These are phyloP conservation scores for Ceratothoa steindachneri DNA, from an alignment of 2,888 invertebrate genomes.

Conservation along the genomic window DNA sequence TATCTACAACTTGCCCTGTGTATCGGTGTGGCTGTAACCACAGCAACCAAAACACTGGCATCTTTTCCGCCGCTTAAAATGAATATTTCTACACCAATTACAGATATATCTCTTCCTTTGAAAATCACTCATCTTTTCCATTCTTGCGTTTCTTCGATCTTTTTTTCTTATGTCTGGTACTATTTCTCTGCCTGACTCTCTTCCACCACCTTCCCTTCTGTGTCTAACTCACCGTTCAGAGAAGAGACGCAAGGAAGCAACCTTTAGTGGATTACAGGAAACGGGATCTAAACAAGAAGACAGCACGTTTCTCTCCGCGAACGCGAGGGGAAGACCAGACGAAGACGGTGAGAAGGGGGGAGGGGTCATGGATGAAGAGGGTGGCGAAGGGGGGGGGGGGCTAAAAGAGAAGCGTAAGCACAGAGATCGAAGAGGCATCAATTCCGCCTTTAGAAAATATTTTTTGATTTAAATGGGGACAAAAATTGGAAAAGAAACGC, in stretches of 20 bases:
- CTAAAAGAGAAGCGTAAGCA: neutral
- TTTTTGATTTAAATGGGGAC: too few relatives aligned
- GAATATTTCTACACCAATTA: too few relatives aligned
- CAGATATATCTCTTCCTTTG: too few relatives aligned
- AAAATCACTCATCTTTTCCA: too few relatives aligned
- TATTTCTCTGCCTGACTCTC: slow-evolving; percentile 6
- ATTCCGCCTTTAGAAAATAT: neutral
- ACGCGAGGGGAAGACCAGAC: neutral
- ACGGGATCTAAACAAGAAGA: neutral
- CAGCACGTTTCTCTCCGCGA: neutral
- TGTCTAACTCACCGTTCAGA: neutral
- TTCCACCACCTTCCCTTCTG: neutral
- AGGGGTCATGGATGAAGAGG: neutral
- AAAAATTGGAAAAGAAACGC: too few relatives aligned
- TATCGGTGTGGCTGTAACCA: too few relatives aligned
- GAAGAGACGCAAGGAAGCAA: neutral
- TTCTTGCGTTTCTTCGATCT: too few relatives aligned
- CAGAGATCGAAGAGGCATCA: neutral
- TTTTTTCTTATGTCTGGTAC: too few relatives aligned
- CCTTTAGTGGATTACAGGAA: neutral
- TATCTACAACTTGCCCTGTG: too few relatives aligned
- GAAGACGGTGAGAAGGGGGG: neutral
- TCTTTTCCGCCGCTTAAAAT: too few relatives aligned
- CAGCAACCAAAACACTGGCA: too few relatives aligned
- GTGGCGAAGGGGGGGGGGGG: neutral